Conservation (phyloP, 2,113 vertebrate species). For the Dicaeum eximium region DNA sequence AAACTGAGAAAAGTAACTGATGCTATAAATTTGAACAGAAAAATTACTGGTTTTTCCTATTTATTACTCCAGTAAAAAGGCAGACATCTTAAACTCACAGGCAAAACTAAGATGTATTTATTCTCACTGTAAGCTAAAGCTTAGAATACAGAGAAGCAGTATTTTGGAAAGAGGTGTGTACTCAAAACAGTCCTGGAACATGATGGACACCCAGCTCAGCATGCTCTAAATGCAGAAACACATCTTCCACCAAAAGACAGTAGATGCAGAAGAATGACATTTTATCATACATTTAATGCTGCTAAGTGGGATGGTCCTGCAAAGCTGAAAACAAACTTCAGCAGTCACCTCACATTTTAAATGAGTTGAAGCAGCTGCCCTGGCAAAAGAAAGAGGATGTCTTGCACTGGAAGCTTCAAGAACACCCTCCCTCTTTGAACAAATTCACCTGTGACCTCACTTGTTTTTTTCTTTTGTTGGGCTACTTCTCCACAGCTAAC, state of each 20-base stretch:
- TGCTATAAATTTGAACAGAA: not conserved
- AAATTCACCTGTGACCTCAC: not conserved
- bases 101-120: not conserved
- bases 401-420: not conserved
- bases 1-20: not conserved
- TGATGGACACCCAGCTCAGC: not conserved
- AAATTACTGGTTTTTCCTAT: not conserved
- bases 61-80: not conserved
- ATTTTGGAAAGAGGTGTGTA: not conserved
- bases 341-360: not conserved
- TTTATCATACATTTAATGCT: not conserved
- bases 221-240: not conserved
- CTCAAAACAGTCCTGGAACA: not conserved
- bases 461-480: not conserved
- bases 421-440: not conserved
- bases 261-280: not conserved
- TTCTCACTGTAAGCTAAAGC: not conserved
- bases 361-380: not conserved
- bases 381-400: accelerated
- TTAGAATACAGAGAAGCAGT: not conserved
- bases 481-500: not conserved
- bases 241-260: not conserved
- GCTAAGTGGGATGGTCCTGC: not conserved
- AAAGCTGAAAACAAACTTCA: not conserved
- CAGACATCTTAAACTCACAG: not conserved